phyloP scores from a whole-genome alignment of 2,113 vertebrate species.

The Ifrita kowaldi region DNA sequence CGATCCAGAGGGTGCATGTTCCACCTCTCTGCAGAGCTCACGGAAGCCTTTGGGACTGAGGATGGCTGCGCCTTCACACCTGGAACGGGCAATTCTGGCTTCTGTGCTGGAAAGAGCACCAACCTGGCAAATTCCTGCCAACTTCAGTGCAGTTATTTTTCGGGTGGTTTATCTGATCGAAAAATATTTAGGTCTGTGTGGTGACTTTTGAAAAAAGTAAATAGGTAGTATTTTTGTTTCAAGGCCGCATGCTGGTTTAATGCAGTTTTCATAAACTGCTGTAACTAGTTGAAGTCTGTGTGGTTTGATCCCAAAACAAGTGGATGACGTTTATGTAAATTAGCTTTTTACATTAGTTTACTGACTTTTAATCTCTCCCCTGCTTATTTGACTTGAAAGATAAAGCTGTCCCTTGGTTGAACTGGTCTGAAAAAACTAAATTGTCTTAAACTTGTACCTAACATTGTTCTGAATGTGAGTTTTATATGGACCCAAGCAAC shows the following conservation, averaged over 20 bases:
- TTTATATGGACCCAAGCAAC: neutral
- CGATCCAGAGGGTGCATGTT: rapidly evolving
- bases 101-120: neutral
- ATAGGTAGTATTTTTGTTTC: neutral
- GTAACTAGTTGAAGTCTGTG: neutral
- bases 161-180: neutral
- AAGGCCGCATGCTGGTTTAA: neutral
- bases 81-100: neutral
- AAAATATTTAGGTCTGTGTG: neutral
- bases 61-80: neutral
- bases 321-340: neutral
- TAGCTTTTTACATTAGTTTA: neutral
- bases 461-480: neutral
- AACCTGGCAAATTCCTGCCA: neutral
- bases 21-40: rapidly evolving
- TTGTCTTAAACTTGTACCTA: neutral
- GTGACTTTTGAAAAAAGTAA: neutral
- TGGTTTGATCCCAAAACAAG: neutral
- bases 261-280: neutral
- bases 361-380: neutral
- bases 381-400: neutral
- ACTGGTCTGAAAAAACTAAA: neutral
- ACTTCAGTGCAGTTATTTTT: neutral
- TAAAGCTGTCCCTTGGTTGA: constrained; percentile 6
- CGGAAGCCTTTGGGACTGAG: neutral